phyloP scores from a whole-genome alignment of 2,113 vertebrate species.

The Chaenocephalus aceratus region DNA sequence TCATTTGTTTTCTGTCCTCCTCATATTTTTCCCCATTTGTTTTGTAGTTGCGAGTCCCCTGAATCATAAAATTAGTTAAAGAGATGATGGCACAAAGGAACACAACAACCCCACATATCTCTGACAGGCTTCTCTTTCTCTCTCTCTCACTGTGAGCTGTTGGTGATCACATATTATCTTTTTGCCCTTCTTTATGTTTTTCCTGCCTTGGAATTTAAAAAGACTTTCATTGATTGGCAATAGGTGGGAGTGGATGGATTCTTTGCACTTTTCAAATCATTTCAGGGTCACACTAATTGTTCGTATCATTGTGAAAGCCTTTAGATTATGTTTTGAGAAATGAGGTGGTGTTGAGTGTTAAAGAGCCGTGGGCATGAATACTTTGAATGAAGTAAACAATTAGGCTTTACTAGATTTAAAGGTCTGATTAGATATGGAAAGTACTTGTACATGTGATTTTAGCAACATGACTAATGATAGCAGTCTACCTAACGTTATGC shows the following conservation, averaged over 20 bases:
- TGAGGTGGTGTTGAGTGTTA: neutral
- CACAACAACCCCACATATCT: constrained; percentile 41
- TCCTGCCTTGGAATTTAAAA: neutral
- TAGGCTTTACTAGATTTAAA: neutral
- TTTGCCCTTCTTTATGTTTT: neutral
- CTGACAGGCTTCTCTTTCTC: neutral
- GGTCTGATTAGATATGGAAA: neutral
- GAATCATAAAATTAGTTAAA: constrained; percentile 78
- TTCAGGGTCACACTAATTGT: constrained; percentile 27
- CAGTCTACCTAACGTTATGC: no score
- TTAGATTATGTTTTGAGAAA: neutral
- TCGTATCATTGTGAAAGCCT: neutral
- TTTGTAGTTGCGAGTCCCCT: constrained; percentile 38
- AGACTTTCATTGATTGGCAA: neutral
- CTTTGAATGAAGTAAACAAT: neutral
- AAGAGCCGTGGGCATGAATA: neutral
- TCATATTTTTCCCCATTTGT: constrained; percentile 24
- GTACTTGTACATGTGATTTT: neutral
- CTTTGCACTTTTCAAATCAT: constrained; percentile 21
- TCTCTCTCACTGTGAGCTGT: neutral
- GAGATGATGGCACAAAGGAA: constrained; percentile 19
- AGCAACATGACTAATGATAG: no score
- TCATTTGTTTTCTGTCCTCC: constrained; percentile 39
- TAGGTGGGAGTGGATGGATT: neutral
- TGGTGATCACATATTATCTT: neutral